Evolutionary conservation across 2,113 vertebrate genomes (phyloP), one percentile per base, ranked within the genome.

Genomic region (Sinocyclocheilus maitianheensis): DNA sequence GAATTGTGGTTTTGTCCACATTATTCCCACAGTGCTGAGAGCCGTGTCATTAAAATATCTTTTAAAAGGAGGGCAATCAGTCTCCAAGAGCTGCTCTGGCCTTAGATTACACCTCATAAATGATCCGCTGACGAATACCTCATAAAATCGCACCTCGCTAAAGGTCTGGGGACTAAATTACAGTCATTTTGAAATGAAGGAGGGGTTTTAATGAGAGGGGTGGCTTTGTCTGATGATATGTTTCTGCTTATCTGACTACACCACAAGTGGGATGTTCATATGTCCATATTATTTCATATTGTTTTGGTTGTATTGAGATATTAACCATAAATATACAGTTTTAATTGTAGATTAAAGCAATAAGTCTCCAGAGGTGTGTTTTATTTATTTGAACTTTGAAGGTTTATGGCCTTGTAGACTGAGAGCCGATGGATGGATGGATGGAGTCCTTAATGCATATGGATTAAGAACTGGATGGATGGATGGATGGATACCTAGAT

Each of bases 11-110:
- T 83, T 83, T 74, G 67, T 74, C 51, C 48, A 43, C 34, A 83
- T 83, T 58, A 83, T 83, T 74, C 81, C 34, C 48, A 43, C 65
- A 40, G 30, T 4, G 30, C 81, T 37, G 81, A 83, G 67, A 72
- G 48, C 51, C 1, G 20, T 72, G 30, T 74, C 81, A 83, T 83
- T 83, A 74, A 72, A 83, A 83, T 83, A 83, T 83, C 5, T 83
- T 74, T 83, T 74, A 83, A 69, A 74, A 74, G 67, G 67, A 43
- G 51, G 20, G 81, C 81, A 83, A 55, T 60, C 51, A 40, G 51
- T 74, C 46, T 74, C 48, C 18, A 22, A 53, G 62, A 81, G 62
- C 60, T 67, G 12, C 48, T 71, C 18, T 20, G 20, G 67, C 67
- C 81, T 83, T 37, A 51, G 81, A 83, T 83, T 72, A 83, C 3